Conservation (phyloP, 2,113 vertebrate species). For the Oreotrochilus melanogaster region DNA sequence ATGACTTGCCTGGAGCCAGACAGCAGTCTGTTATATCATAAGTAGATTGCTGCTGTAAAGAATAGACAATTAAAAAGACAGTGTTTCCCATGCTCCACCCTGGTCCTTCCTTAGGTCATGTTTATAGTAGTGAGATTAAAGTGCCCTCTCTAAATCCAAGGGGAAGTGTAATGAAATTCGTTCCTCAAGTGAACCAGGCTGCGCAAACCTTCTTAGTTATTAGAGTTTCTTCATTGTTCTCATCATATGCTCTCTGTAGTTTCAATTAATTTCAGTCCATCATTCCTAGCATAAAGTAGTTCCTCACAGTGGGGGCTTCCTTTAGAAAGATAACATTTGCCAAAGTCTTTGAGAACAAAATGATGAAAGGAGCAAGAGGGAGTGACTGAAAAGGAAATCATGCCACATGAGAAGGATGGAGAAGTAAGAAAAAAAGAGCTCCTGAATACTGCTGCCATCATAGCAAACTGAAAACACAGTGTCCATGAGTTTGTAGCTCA, state of each 20-base stretch:
- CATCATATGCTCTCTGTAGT: not conserved
- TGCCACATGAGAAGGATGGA: not conserved
- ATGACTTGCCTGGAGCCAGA: not conserved
- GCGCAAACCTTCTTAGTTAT: not conserved
- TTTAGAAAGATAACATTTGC: not conserved
- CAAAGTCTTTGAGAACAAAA: not conserved
- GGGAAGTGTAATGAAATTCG: not conserved
- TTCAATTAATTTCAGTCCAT: not conserved
- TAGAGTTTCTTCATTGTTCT: not conserved
- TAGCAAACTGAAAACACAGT: not conserved
- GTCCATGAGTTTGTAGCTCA: not conserved
- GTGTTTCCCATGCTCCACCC: not conserved
- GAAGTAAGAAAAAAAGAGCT: not conserved
- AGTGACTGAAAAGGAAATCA: not conserved
- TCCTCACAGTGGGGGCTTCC: not conserved
- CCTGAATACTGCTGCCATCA: not conserved
- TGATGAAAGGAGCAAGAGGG: not conserved
- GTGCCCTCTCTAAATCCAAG: not conserved
- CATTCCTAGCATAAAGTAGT: not conserved
- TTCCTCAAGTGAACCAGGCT: not conserved
- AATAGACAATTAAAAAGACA: constrained; percentile 17
- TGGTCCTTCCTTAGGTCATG: constrained; percentile 10
- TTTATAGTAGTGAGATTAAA: constrained; percentile 27
- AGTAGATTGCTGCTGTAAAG: constrained; percentile 33
- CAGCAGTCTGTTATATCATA: not conserved